These are phyloP conservation scores for Venturia canescens DNA, from an alignment of 1,140 invertebrate species.

Conservation along the genomic window DNA sequence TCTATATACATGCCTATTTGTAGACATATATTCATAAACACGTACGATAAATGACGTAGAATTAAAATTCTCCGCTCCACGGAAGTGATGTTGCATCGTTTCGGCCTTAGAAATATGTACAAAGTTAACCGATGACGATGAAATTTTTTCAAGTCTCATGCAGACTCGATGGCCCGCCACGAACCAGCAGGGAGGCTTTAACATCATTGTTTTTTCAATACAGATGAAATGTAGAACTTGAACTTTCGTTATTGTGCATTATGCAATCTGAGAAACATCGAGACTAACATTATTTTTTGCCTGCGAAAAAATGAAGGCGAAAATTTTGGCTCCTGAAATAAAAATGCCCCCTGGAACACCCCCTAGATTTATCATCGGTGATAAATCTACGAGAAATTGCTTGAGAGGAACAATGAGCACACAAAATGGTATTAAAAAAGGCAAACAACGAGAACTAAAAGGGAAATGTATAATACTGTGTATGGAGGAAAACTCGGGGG, in stretches of 20 bases:
- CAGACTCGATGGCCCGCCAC: neutral
- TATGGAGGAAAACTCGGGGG: neutral
- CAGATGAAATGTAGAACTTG: neutral
- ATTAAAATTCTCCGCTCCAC: neutral
- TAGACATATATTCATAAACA: neutral
- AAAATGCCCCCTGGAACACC: neutral
- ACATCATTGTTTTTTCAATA: neutral
- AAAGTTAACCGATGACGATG: neutral
- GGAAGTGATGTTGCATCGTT: neutral
- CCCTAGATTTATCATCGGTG: no score
- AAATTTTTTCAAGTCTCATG: neutral
- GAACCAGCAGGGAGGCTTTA: neutral
- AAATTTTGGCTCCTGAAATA: neutral
- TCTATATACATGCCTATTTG: constrained; percentile 15
- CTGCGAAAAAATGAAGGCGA: no score
- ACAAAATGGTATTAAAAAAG: neutral
- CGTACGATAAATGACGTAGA: neutral
- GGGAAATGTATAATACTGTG: neutral
- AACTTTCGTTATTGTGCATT: neutral
- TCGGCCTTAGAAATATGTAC: neutral
- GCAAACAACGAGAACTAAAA: constrained; percentile 1
- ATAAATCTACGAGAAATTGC: neutral
- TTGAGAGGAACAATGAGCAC: constrained; percentile 14
- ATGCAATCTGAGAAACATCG: neutral
- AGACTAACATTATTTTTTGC: no score